These are phyloP conservation scores for Sardina pilchardus DNA, from an alignment of 2,113 vertebrate genomes.

Conservation along the genomic window DNA sequence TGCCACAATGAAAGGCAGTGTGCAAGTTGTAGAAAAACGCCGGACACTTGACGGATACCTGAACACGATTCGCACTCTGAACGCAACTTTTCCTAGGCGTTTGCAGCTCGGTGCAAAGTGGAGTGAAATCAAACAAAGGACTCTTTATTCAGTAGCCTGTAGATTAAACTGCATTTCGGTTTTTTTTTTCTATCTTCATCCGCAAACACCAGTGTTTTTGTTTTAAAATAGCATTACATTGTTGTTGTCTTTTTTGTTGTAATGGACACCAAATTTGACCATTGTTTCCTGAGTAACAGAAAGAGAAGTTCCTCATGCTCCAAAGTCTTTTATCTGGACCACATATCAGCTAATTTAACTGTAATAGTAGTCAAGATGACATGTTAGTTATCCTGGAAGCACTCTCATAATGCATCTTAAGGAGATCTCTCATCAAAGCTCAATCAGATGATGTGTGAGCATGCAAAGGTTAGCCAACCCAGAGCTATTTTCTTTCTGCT, in stretches of 20 bases:
- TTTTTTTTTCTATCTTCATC: not conserved
- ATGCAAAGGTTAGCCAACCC: not conserved
- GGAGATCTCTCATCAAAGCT: not conserved
- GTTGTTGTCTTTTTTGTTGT: not conserved
- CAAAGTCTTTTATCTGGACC: not conserved
- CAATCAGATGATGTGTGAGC: not conserved
- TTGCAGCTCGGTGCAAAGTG: not conserved
- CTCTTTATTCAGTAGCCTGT: not conserved
- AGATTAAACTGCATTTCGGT: not conserved
- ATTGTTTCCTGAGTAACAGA: not conserved
- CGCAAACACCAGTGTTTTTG: not conserved
- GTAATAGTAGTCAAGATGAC: not conserved
- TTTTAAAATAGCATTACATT: not conserved
- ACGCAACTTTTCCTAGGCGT: not conserved
- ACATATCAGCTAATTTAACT: not conserved
- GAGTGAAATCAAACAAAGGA: slow-evolving; percentile 7
- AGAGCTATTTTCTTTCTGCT: not conserved
- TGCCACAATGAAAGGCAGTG: not conserved
- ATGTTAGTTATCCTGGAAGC: not conserved
- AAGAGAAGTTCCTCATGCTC: not conserved
- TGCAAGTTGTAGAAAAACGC: not conserved
- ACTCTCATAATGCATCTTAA: not conserved
- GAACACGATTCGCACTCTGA: not conserved
- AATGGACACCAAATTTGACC: not conserved
- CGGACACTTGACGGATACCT: slow-evolving; percentile 2